Percentiles rank a stretch among this genome's conserved stretches.
These are phyloP conservation scores for Thripadectes ignobilis DNA, from an alignment of 2,797 vertebrate species.

Conservation along the genomic window DNA sequence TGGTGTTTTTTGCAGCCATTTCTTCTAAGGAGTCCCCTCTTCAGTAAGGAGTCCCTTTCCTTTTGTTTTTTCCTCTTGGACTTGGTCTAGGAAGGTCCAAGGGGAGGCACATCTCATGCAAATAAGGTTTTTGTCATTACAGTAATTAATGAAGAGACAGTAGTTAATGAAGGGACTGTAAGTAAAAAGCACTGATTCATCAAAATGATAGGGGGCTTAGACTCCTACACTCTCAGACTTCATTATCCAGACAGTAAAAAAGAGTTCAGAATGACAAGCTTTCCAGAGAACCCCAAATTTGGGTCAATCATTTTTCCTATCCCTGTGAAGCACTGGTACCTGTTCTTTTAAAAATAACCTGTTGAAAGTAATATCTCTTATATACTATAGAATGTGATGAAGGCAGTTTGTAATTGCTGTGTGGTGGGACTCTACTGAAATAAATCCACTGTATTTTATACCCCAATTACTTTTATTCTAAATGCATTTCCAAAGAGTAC, in stretches of 20 bases:
- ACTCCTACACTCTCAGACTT: not conserved
- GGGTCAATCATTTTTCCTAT: not conserved
- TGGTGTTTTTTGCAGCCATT: not conserved
- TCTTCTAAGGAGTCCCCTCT: not conserved
- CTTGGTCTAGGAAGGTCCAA: not conserved
- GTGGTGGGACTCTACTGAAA: not conserved
- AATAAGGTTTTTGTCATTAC: not conserved
- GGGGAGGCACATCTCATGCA: not conserved
- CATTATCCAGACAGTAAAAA: not conserved
- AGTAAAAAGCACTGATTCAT: not conserved
- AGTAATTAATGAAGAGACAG: not conserved
- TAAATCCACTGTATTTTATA: not conserved
- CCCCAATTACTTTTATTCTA: conserved; percentile 8
- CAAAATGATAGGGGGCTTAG: not conserved
- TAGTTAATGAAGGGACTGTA: not conserved
- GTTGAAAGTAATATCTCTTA: not conserved
- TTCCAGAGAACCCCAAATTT: not conserved
- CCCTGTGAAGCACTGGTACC: not conserved
- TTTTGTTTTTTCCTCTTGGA: not conserved
- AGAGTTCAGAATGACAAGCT: not conserved
- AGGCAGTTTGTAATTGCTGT: not conserved
- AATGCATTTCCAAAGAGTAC: conserved; percentile 14
- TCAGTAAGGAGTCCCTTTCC: not conserved
- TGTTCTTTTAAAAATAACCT: not conserved
- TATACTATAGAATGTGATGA: not conserved